Percentiles rank a stretch among this genome's conserved stretches.
These are phyloP conservation scores for Drosophila kanekoi DNA, from an alignment of 2,888 invertebrate genomes.

Conservation along the genomic window DNA sequence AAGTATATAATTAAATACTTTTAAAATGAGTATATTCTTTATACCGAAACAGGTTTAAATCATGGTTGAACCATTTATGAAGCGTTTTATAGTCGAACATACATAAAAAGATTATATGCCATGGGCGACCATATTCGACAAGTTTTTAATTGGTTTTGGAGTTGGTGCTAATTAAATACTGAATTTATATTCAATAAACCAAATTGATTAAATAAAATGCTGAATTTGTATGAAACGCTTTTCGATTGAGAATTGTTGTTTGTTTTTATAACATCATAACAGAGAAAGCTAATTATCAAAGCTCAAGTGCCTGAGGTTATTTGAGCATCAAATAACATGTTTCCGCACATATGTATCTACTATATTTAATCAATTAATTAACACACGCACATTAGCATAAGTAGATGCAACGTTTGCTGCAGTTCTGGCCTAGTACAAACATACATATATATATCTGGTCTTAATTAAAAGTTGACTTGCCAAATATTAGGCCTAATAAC, in stretches of 20 bases:
- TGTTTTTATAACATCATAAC: background rate
- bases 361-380: background rate
- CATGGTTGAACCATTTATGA: constrained; percentile 5
- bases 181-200: constrained; percentile 2
- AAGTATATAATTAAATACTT: background rate
- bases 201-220: constrained; percentile 8
- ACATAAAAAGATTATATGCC: background rate
- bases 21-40: background rate
- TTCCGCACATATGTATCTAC: no score
- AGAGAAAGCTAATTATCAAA: background rate
- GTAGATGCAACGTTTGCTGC: background rate
- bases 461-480: constrained; percentile 3
- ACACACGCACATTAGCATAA: background rate
- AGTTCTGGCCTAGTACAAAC: no score
- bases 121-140: constrained; percentile 10
- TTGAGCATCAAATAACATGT: background rate
- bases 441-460: no score
- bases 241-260: background rate
- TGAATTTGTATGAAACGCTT: background rate
- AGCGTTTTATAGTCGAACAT: constrained; percentile 10
- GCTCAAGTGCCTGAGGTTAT: background rate
- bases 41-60: background rate
- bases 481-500: background rate
- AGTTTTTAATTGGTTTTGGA: constrained; percentile 7
- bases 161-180: constrained; percentile 12